Evolutionary conservation across 2,797 vertebrate genomes (phyloP), one percentile per base, ranked within the genome.

Genomic region (Salarias fasciatus): DNA sequence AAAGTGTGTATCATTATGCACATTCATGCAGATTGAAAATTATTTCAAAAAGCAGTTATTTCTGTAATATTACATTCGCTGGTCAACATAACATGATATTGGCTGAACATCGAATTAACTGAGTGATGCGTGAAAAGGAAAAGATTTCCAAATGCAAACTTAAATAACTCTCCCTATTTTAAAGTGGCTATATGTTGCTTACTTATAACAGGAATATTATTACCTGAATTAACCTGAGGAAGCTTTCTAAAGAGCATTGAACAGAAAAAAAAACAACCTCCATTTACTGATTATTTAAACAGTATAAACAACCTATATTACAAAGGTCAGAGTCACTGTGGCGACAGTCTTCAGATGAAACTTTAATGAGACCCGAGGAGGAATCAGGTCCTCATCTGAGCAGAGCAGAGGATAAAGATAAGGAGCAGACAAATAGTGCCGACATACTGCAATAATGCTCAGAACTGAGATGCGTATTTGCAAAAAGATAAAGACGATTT

Each of bases 361-460:
- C 55, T 47, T 69, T 70, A 77, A 68, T 63, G 55, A 80, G 56
- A 49, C 35, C 40, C 35, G 5, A 28, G 12, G 44, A 52, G 53
- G 48, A 60, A 48, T 8, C 24, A 15, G 24, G 37, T 56, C 69
- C 49, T 68, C 47, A 53, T 63, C 15, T 44, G 12, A 36, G 58
- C 52, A 63, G 57, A 50, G 47, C 61, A 60, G 3, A 49, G 46
- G 4, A 54, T 49, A 53, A 53, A 68, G 46, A 67, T 67, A 58
- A 35, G 37, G 68, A 67, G 48, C 30, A 57, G 37, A 68, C 56
- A 54, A 72, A 67, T 38, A 53, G 11, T 63, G 53, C 56, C 51
- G 53, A 54, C 55, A 69, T 43, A 53, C 42, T 57, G 29, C 10
- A 67, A 53, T 29, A 35, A 56, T 49, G 30, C 46, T 65, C 29